phyloP scores from a whole-genome alignment of 2,113 vertebrate genomes.

The Addax nasomaculatus region DNA sequence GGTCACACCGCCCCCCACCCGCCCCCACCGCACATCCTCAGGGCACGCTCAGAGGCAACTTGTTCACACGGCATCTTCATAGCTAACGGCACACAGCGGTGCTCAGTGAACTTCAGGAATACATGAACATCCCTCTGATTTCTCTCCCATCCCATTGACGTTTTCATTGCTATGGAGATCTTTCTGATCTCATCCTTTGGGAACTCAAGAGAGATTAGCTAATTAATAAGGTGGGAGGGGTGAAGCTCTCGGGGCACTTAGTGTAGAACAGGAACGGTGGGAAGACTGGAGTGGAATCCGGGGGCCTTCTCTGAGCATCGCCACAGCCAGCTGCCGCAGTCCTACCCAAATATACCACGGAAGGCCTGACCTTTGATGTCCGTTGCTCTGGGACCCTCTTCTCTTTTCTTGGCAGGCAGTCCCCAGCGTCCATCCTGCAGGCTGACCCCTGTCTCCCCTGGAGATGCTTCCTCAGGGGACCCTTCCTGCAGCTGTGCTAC shows the following conservation, averaged over 20 bases:
- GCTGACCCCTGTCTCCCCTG: not conserved
- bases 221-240: not conserved
- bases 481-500: not conserved
- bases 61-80: accelerated
- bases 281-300: not conserved
- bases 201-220: conserved; percentile 54
- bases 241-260: not conserved
- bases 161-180: not conserved
- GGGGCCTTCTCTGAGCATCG: not conserved
- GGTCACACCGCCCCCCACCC: accelerated
- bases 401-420: not conserved
- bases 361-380: not conserved
- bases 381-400: not conserved
- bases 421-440: not conserved
- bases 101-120: not conserved
- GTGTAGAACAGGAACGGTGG: conserved; percentile 11
- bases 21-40: not conserved
- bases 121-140: not conserved
- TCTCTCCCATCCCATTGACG: not conserved
- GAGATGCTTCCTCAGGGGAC: not conserved
- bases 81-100: not conserved
- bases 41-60: not conserved
- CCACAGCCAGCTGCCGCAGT: not conserved
- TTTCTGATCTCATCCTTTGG: conserved; percentile 32
- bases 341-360: not conserved